Evolutionary conservation across 1,140 invertebrate genomes (phyloP), one percentile per base, ranked within the genome.

Genomic region (Sitodiplosis mosellana): DNA sequence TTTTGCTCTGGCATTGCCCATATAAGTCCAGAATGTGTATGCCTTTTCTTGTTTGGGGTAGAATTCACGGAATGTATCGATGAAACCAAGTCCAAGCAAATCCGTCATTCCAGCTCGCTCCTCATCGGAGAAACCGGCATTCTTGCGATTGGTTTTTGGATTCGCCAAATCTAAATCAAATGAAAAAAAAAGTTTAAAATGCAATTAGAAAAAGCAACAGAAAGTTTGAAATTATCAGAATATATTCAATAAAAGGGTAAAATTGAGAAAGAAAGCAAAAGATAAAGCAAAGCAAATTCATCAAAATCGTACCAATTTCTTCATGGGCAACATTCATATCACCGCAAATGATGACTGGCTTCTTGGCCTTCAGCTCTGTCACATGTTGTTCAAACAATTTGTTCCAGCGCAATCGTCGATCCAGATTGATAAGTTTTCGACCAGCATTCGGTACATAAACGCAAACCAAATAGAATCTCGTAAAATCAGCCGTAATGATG

Each of bases 281-380:
- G n/a, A n/a, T n/a, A n/a, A n/a, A n/a, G n/a, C n/a, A n/a, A n/a
- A n/a, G n/a, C n/a, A n/a, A n/a, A n/a, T n/a, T n/a, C n/a, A n/a
- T n/a, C n/a, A n/a, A n/a, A n/a, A n/a, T n/a, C n/a, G n/a, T 68
- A 88, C 86, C 87, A 60, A 97, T 96, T 73, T 93, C 87, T 54
- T 81, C 67, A 66, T 99, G 94, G 42, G 93, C 83, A 5, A 98
- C 94, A 71, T 99, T 99, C 72, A 99, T 80, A 67, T 99, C 95
- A 2, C 95, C 94, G 63, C 83, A 89, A 52, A 96, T 73, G 44
- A 99, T 83, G 0, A 98, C 87, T 14, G 93, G 89, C 65, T 99
- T 99, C 45, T 83, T 81, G 48, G 74, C 68, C 68, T 98, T 87
- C 17, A 98, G 69, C 44, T 79, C 66, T 56, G 83, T 78, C 8